Evolutionary conservation across 1,140 invertebrate genomes (phyloP).

Genomic region (Drosophila arizonae): DNA sequence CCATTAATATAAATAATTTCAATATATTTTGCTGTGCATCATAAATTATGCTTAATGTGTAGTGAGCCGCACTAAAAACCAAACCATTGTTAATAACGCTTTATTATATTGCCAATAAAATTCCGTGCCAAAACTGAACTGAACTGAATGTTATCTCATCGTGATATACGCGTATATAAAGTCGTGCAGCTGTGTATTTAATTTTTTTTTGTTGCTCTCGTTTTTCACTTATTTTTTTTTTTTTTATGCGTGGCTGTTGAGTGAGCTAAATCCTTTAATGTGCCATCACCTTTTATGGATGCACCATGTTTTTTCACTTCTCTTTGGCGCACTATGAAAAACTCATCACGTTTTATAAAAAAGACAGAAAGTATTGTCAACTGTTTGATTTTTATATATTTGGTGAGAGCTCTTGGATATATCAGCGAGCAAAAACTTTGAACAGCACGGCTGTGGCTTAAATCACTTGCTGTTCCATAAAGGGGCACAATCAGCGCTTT

Average conservation of each 20-base stretch:
- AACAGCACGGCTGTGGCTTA: no score
- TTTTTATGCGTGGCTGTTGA: slow-evolving; percentile 32
- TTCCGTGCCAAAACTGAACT: slow-evolving; percentile 27
- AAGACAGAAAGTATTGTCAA: slow-evolving; percentile 15
- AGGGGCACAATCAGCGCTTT: slow-evolving; percentile 67
- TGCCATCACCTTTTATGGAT: slow-evolving; percentile 56
- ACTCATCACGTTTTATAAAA: slow-evolving; percentile 18
- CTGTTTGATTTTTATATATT: slow-evolving; percentile 35
- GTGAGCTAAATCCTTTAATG: slow-evolving; percentile 68
- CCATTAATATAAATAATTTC: slow-evolving; percentile 48
- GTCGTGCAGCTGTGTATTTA: slow-evolving; percentile 1
- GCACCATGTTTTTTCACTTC: slow-evolving; percentile 38
- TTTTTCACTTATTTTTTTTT: no score
- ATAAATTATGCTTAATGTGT: slow-evolving; percentile 44
- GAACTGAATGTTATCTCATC: slow-evolving; percentile 53
- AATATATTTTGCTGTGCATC: slow-evolving; percentile 24
- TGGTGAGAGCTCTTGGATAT: slow-evolving; percentile 21
- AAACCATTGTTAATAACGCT: slow-evolving; percentile 51
- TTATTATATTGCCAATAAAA: slow-evolving; percentile 50
- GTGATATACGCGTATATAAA: slow-evolving; percentile 33
- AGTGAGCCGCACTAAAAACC: slow-evolving; percentile 29
- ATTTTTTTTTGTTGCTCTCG: neutral
- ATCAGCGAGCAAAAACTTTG: slow-evolving; percentile 54
- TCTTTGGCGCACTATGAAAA: slow-evolving; percentile 48
- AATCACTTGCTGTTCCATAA: neutral